These are phyloP conservation scores for Geodia barretti DNA, from an alignment of 37 sponge, comb jelly and placozoan genomes.

Conservation along the genomic window DNA sequence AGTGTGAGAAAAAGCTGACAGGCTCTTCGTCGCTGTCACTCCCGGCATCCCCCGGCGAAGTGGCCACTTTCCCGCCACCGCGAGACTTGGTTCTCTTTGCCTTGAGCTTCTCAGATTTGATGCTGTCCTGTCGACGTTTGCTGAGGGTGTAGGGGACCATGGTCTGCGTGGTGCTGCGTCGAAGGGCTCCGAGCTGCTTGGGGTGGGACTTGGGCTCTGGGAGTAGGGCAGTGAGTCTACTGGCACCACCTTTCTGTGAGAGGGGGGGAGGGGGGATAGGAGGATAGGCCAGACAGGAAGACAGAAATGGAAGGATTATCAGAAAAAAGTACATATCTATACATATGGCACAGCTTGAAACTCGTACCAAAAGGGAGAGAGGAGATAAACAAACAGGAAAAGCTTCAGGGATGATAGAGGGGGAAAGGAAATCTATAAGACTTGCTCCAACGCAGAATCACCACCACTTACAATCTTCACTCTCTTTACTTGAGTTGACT, in stretches of 20 bases:
- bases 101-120: not conserved
- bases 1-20: slow-evolving; percentile 60
- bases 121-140: slow-evolving; percentile 27
- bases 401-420: too few species aligned
- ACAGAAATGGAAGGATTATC: not conserved
- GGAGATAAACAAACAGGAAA: too few species aligned
- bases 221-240: slow-evolving; percentile 59
- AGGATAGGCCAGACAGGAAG: not conserved
- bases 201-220: slow-evolving; percentile 51
- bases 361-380: too few species aligned
- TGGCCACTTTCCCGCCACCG: slow-evolving; percentile 8
- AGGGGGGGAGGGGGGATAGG: not conserved
- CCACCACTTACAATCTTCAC: not conserved
- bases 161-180: not conserved
- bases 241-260: slow-evolving; percentile 8
- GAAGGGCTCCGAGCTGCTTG: not conserved
- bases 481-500: not conserved
- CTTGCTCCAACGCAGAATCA: too few species aligned
- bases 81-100: too few species aligned
- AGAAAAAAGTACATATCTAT: not conserved
- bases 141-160: slow-evolving; percentile 48
- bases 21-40: slow-evolving; percentile 42
- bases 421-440: too few species aligned
- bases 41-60: slow-evolving; percentile 2
- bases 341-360: too few species aligned